Conservation (phyloP, 2,888 invertebrate genomes). For the Pyrrhia umbra region DNA sequence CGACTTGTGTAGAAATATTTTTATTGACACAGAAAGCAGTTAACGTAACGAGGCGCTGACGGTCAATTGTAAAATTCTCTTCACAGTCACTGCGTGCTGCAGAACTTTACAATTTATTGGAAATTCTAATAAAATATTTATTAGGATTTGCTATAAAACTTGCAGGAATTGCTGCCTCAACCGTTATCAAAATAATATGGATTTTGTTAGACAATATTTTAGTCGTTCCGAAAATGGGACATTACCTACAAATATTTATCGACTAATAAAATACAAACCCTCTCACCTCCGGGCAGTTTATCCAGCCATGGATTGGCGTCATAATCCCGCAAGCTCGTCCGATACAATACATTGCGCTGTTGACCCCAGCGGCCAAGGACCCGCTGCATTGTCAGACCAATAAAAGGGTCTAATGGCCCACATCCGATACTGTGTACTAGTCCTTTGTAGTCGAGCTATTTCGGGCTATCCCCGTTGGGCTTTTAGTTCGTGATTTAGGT, state of each 20-base stretch:
- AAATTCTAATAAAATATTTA: too few species aligned
- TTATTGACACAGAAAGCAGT: not conserved
- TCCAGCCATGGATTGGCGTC: not conserved
- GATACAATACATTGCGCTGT: conserved; percentile 2
- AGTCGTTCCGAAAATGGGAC: not conserved
- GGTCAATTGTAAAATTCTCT: too few species aligned
- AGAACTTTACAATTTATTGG: too few species aligned
- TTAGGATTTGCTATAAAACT: too few species aligned
- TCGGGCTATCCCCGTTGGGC: conserved; percentile 22
- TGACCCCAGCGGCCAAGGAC: conserved; percentile 53
- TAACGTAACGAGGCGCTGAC: not conserved
- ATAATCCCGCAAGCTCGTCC: conserved; percentile 5
- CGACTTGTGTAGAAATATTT: not conserved
- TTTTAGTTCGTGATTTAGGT: conserved; percentile 35
- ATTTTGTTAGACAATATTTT: not conserved
- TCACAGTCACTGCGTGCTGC: too few species aligned
- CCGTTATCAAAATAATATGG: too few species aligned
- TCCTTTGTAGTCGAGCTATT: conserved; percentile 46
- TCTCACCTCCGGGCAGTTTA: not conserved
- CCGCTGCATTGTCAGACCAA: conserved; percentile 43
- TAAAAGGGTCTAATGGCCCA: conserved; percentile 59
- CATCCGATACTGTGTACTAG: conserved; percentile 50
- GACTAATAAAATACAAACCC: not conserved
- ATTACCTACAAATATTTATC: conserved; percentile 21
- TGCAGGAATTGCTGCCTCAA: too few species aligned